Evolutionary conservation across 2,113 vertebrate genomes (phyloP).

Genomic region (Lycocorax pyrrhopterus): DNA sequence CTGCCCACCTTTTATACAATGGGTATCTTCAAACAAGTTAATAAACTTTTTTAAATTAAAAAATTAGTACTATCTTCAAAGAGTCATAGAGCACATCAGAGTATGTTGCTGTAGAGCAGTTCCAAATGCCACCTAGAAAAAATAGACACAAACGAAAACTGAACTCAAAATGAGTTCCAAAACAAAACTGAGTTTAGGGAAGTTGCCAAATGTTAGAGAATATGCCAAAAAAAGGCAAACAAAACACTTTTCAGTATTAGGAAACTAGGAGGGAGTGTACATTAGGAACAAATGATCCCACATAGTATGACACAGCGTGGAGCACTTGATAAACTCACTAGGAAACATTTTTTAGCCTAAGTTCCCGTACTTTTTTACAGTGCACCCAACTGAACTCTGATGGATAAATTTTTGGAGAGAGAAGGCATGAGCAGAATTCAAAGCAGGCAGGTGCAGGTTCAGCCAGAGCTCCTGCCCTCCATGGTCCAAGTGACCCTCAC

Average conservation of each 20-base stretch:
- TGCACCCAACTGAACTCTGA: fast-evolving
- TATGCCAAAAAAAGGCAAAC: not conserved
- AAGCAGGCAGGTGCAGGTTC: not conserved
- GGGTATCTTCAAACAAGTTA: not conserved
- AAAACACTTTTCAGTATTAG: not conserved
- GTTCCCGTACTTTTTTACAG: fast-evolving
- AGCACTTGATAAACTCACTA: not conserved
- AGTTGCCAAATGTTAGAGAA: not conserved
- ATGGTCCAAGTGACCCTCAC: not conserved
- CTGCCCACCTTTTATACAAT: not conserved
- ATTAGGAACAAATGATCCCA: not conserved
- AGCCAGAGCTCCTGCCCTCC: not conserved
- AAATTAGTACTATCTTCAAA: not conserved
- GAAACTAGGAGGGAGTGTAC: not conserved
- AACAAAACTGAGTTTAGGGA: not conserved
- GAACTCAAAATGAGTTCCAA: not conserved
- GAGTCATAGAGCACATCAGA: not conserved
- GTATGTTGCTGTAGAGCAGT: not conserved
- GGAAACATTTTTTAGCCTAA: not conserved
- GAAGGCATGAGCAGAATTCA: not conserved
- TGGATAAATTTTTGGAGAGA: not conserved
- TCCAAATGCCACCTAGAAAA: not conserved
- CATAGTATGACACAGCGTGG: fast-evolving
- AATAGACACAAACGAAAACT: not conserved
- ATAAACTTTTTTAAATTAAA: not conserved